Evolutionary conservation across 2,113 vertebrate species (phyloP), one percentile per base, ranked within the genome.

Genomic region (Chelonoidis abingdonii): DNA sequence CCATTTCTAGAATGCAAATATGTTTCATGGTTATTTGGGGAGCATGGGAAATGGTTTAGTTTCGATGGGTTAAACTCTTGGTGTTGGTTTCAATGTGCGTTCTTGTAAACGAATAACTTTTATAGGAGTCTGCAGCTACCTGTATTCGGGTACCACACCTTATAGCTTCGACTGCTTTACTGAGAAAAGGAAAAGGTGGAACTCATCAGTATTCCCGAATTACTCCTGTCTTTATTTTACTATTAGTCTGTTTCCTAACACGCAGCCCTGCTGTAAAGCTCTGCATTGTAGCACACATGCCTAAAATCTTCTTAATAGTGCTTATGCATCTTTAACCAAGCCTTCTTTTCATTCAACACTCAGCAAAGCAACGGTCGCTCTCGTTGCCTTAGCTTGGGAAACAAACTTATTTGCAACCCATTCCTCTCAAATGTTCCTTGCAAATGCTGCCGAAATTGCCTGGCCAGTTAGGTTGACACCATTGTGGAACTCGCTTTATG

Each of bases 401-500:
- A 72, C 65, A 35, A 69, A n/a, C 62, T 38, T 38, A 38, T 38
- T 72, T 38, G 35, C 65, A 38, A 10, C 35, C 22, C 65, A 21
- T 72, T 72, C 2, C 65, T 72, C 19, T 72, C n/a, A 8, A 10
- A 10, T 22, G 38, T 38, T 38, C 65, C 35, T 69, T 69, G 8
- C 53, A 44, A 38, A 7, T 53, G 29, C 16, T 22, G 21, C 59
- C 53, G 2, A 24, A 21, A 49, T 41, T 1, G 7, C 7, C 1
- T 24, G 79, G 6, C 80, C 19, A 14, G 27, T 19, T 52, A 10
- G 24, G 52, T 25, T 53, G 87, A 8, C 54, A 49, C 44, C 5
- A 38, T 54, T 4, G 11, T 53, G 86, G 82, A 91, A 94, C 94
- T 59, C 93, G 93, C 91, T 81, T 2, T 80, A 59, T 87, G 93